Conservation (phyloP, 2,888 invertebrate genomes). For the Euzetes globulus region DNA sequence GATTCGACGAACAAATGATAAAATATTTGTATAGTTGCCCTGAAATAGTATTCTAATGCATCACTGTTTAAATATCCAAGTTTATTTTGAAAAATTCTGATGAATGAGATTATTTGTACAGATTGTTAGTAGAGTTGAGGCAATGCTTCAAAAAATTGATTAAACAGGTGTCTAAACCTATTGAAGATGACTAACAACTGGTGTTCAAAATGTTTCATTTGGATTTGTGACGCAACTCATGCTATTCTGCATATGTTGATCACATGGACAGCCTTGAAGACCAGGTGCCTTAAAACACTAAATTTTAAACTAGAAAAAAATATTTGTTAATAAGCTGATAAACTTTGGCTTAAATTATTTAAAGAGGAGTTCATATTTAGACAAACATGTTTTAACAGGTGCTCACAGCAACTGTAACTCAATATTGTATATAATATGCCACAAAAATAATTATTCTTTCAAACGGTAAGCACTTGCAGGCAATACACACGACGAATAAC, state of each 20-base stretch:
- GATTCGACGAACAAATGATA: no score
- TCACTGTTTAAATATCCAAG: background rate
- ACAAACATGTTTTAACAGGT: conserved; percentile 21
- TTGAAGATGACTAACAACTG: background rate
- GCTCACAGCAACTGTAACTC: conserved; percentile 6
- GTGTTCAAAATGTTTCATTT: background rate
- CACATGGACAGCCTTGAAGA: background rate
- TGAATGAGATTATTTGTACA: conserved; percentile 20
- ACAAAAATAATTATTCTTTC: background rate
- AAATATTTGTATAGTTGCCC: no score
- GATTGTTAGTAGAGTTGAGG: background rate
- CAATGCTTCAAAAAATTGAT: background rate
- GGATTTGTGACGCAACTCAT: background rate
- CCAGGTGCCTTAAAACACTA: conserved; percentile 17
- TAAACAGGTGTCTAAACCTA: background rate
- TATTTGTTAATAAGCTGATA: conserved; percentile 13
- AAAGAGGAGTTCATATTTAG: conserved; percentile 12
- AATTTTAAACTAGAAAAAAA: background rate
- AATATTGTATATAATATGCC: background rate
- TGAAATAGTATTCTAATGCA: background rate
- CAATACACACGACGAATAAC: background rate
- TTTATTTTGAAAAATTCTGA: background rate
- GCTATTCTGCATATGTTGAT: background rate
- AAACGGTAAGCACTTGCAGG: background rate
- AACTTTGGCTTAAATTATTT: background rate